Evolutionary conservation across 2,888 invertebrate genomes (phyloP).

Genomic region (Adelphocoris suturalis): DNA sequence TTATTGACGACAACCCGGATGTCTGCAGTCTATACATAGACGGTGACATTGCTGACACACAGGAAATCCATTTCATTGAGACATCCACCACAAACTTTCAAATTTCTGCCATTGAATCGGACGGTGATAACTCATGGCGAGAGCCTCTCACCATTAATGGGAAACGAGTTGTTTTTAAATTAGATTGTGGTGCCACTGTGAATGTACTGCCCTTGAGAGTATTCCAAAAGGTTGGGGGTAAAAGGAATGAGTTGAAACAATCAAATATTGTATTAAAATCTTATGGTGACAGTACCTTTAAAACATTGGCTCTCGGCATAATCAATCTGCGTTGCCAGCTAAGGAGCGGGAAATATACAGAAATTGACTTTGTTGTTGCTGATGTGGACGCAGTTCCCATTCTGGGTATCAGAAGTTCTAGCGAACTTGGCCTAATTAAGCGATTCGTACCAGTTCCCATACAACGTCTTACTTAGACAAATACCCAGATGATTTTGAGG

Average conservation of each 20-base stretch:
- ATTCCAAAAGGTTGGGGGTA: background rate
- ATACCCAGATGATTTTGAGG: constrained; percentile 67
- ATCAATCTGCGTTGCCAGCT: too few relatives aligned
- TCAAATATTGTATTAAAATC: background rate
- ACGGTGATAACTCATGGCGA: background rate
- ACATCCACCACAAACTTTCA: too few relatives aligned
- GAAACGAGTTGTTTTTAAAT: background rate
- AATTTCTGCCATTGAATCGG: background rate
- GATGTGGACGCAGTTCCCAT: background rate
- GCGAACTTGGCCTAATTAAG: background rate
- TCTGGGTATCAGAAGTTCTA: background rate
- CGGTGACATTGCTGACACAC: too few relatives aligned
- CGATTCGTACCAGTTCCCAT: background rate
- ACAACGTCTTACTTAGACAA: background rate
- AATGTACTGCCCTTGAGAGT: background rate
- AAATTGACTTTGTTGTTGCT: too few relatives aligned
- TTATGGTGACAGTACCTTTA: constrained; percentile 19
- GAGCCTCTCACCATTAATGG: background rate
- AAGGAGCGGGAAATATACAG: too few relatives aligned
- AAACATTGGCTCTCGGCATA: background rate
- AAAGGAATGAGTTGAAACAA: background rate
- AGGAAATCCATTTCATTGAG: too few relatives aligned
- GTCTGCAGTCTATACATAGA: background rate
- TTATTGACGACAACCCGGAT: background rate
- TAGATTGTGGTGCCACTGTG: too few relatives aligned